Base-by-base conservation (phyloP, 1,140 invertebrate genomes). In the Pseudomyrmex concolor region DNA sequence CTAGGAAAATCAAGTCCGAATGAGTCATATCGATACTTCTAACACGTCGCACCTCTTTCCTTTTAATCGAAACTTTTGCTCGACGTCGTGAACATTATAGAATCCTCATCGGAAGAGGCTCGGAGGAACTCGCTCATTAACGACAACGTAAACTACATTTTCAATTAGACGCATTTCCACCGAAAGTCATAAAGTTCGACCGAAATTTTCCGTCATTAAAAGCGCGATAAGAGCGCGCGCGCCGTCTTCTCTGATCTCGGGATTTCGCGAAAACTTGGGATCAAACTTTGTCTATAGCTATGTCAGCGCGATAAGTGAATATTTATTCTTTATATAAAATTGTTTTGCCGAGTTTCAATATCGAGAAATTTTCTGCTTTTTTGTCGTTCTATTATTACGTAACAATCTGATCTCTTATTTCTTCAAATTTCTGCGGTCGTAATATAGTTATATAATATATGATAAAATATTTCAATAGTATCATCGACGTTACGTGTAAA, bases 71-170 rank as follows among this genome's bases (percentile, higher is more conserved):
- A 80, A 80, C 66, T 80, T 80, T 80, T 54, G 43, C 57, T 71
- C 48, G 15, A 22, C 66, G 9, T 59, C 76, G 76, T 34, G 43
- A 19, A 13, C 66, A 80, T 80, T 80, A 80, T 60, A 43, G 55
- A 70, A 71, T 66, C 59, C 15, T 25, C 54, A 64, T 78, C 19
- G 64, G 19, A 25, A 80, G 7, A 50, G n/a, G 48, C 64, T 64
- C 22, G 15, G 64, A 70, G 15, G 64, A 70, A 78, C 66, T 80
- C 76, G 76, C 76, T 80, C 76, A 80, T 80, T 80, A 80, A 71
- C 76, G 76, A 80, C 66, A 76, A 64, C 60, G 73, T 48, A 71
- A 80, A 80, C 76, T 80, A 80, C 76, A 70, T 80, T 80, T 80
- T 80, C 76, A 80, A 80, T 80, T 80, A 80, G 66, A 80, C 54